Base-by-base conservation (phyloP, 2,113 vertebrate genomes). In the Andinoacara biseriatus region DNA sequence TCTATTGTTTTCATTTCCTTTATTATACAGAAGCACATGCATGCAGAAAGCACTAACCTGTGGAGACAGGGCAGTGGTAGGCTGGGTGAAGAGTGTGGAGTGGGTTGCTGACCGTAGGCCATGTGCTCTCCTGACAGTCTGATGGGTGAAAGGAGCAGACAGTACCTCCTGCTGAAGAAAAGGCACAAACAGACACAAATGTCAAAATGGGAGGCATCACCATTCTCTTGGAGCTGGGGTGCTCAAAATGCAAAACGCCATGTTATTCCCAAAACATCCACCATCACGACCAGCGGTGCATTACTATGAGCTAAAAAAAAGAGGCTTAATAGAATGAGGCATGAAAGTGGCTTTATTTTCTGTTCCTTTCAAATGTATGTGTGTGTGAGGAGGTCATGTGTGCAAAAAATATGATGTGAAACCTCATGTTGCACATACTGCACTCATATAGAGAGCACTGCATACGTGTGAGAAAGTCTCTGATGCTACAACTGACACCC, bases 121-220 rank as follows among this genome's bases (percentile, higher is more conserved):
- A 90, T 96, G 95, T 84, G 93, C 92, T 95, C 94, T 95, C 94
- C 96, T 95, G 88, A 95, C 89, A 84, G 88, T 92, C 93, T 95
- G 96, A 83, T 91, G 93, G 85, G 82, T 79, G 85, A 96, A 92
- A 52, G 94, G 87, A 80, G 92, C 83, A 86, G 94, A 92, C 84
- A 94, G 91, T 76, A 89, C 82, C 67, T 94, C 94, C 94, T 95
- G 92, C 77, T 89, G 87, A 80, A 67, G 74, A 38, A 80, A 57
- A 85, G 56, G 88, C 63, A 91, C 33, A 84, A 4, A 86, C 56
- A 85, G 26, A 74, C 54, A 84, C 31, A 85, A 24, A 74, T 13
- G 38, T 46, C 80, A 80, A 74, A 35, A 49, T 43, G 14, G 18
- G 52, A 15, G 43, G 40, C 59, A 72, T 63, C 54, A 22, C 57